Evolutionary conservation across 2,888 invertebrate species (phyloP).

Genomic region (Caenorhabditis drosophilae): DNA sequence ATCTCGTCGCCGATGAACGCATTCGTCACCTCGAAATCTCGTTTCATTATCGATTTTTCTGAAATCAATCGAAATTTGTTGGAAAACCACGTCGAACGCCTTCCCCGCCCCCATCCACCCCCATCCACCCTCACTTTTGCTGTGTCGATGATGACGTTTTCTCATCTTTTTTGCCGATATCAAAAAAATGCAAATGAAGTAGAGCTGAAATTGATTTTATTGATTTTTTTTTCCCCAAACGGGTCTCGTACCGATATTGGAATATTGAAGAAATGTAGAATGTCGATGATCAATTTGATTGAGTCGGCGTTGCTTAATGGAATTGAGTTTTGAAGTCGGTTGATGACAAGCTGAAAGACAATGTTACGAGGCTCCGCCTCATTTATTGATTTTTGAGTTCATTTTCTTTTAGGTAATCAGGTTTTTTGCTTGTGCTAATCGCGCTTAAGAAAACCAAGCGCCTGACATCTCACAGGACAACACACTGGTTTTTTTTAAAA

Average conservation of each 20-base stretch:
- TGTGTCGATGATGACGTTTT: too few species aligned
- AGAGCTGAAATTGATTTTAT: conserved; percentile 34
- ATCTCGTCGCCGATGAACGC: conserved; percentile 33
- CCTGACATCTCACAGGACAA: too few species aligned
- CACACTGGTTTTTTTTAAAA: too few species aligned
- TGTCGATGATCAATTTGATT: conserved; percentile 23
- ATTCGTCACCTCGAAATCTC: conserved; percentile 35
- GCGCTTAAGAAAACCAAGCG: too few species aligned
- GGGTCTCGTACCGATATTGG: conserved; percentile 32
- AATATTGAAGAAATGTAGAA: conserved; percentile 33
- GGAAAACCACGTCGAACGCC: too few species aligned
- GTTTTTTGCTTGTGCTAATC: too few species aligned
- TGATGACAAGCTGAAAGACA: conserved; percentile 17
- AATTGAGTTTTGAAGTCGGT: conserved; percentile 11
- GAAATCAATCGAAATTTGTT: too few species aligned
- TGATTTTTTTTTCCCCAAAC: too few species aligned
- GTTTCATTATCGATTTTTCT: conserved; percentile 23
- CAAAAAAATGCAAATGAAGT: conserved; percentile 34
- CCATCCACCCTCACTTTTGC: not conserved
- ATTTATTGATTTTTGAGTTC: too few species aligned
- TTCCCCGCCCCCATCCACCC: too few species aligned
- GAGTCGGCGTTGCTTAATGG: conserved; percentile 8
- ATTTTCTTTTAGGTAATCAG: too few species aligned
- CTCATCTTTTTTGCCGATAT: conserved; percentile 26
- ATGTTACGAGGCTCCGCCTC: too few species aligned